Percentiles rank a stretch among this genome's conserved stretches.
Conservation (phyloP, 2,888 invertebrate species). For the Adela reaumurella region DNA sequence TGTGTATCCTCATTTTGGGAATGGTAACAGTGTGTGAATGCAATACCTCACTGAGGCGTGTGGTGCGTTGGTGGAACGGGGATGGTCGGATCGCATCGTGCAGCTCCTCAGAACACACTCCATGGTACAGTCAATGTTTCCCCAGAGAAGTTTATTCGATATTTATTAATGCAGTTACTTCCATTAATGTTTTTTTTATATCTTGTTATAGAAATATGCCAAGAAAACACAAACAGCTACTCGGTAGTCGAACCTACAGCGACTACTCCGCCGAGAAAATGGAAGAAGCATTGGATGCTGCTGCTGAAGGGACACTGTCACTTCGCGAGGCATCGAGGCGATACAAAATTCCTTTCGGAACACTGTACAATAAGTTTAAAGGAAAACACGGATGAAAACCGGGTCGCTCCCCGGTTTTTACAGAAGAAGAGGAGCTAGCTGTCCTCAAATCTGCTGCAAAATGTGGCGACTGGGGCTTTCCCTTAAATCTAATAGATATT, state of each 20-base stretch:
- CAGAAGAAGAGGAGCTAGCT: no score
- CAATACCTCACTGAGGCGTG: no score
- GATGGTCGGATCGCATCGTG: no score
- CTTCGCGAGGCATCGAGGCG: neutral
- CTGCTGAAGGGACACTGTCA: constrained; percentile 1
- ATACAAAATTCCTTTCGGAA: neutral
- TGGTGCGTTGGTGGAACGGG: no score
- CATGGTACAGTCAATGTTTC: neutral
- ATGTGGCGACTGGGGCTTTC: constrained; percentile 9
- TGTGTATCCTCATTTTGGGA: no score
- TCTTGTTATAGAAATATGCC: constrained; percentile 1
- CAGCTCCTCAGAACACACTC: no score
- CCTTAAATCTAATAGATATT: constrained; percentile 6
- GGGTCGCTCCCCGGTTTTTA: neutral
- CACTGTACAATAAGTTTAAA: constrained; percentile 1
- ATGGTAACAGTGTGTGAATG: no score
- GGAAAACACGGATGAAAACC: neutral
- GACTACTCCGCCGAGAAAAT: neutral
- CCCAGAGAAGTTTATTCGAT: neutral
- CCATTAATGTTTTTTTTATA: neutral
- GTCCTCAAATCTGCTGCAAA: neutral
- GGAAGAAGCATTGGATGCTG: neutral
- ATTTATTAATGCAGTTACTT: neutral
- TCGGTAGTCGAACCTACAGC: neutral
- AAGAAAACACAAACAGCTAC: neutral